Evolutionary conservation across 2,888 invertebrate species (phyloP).

Genomic region (Stenolophus ochropezus): DNA sequence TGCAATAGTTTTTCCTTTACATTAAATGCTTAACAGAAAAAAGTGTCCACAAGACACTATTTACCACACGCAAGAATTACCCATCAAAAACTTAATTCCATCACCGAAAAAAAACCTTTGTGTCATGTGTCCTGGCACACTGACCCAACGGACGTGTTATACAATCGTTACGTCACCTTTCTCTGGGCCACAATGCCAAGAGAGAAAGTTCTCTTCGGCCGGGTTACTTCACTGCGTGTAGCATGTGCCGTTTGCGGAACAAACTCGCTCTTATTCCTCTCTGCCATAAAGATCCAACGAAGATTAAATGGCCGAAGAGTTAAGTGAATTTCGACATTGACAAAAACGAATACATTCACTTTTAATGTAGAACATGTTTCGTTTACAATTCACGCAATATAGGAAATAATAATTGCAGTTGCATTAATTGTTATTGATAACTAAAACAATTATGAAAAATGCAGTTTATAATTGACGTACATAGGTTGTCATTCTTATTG

Average conservation of each 20-base stretch:
- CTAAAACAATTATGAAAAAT: too few species aligned
- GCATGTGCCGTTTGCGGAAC: conserved; percentile 20
- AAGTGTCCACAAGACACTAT: background rate
- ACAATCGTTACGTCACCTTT: conserved; percentile 52
- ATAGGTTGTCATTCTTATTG: too few species aligned
- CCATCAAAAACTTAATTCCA: conserved; percentile 23
- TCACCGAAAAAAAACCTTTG: too few species aligned
- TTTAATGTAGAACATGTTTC: background rate
- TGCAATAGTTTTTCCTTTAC: background rate
- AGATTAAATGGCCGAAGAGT: background rate
- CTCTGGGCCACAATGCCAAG: conserved; percentile 50
- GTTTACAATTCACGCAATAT: background rate
- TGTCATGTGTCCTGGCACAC: too few species aligned
- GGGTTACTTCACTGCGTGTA: conserved; percentile 44
- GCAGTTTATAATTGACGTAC: too few species aligned
- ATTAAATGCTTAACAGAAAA: too few species aligned
- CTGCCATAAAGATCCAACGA: background rate
- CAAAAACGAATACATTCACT: background rate
- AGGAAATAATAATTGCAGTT: too few species aligned
- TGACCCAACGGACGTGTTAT: conserved; percentile 54
- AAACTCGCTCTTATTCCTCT: background rate
- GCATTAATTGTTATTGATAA: too few species aligned
- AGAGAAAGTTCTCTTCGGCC: conserved; percentile 45
- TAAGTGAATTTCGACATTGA: background rate
- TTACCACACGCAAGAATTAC: background rate